Base-by-base conservation (phyloP, 1,140 invertebrate species). In the Drosophila parvula region DNA sequence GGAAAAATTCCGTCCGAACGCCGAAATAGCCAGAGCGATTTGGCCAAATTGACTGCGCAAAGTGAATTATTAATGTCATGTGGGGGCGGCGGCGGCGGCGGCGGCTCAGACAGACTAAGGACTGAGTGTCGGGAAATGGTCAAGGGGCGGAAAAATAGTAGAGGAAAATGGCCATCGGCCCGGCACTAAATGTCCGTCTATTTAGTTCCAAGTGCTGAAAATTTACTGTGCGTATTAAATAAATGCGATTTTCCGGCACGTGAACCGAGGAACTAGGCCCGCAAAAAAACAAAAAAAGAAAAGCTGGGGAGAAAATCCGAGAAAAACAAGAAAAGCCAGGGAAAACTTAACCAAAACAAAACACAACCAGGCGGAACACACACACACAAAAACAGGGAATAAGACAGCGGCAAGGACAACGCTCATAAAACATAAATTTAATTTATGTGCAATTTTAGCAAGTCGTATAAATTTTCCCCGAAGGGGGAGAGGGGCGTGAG, bases 371-470 rank as follows among this genome's bases (percentile, higher is more conserved):
- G 63, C 69, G 30, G 45, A 74, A 44, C 60, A 45, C 28, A 22
- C 22, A 22, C 22, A 61, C 63, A 53, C 45, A 44, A 44, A 51
- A 34, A 63, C 59, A 62, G 36, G 62, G 70, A 58, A 56, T 59
- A 64, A 65, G 64, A 81, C 69, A 85, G 79, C 81, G 83, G 63
- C 74, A 70, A 79, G 74, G 80, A 88, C 85, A 81, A 78, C 70
- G 85, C 78, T 89, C 84, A 89, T 89, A 89, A 89, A 89, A 89
- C 84, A 89, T 90, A 89, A 89, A 89, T 89, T 89, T 89, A 89
- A 89, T 89, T 89, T 89, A 89, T 89, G 84, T 89, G 84, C 84
- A 89, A 89, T 89, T 89, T 89, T 90, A 90, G 84, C 84, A 89
- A 89, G 81, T 90, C 84, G 85, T 90, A 89, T 89, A 89, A 90